A percentile compares a stretch with the other conserved stretches of the same genome.
These are phyloP conservation scores for Vannuccia rotundouncinata DNA, from an alignment of 2,888 invertebrate genomes.

Conservation along the genomic window DNA sequence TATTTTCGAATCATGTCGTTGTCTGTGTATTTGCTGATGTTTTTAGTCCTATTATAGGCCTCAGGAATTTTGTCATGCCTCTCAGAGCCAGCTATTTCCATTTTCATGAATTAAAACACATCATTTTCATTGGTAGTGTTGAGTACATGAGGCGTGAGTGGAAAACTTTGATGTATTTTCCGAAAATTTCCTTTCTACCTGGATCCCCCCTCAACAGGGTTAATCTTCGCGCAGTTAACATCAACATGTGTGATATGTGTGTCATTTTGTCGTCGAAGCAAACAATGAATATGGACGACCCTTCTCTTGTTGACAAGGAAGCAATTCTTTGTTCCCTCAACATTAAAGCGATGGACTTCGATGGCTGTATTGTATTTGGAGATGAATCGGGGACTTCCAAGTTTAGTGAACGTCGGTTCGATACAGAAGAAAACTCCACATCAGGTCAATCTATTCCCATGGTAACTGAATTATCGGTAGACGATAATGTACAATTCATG, in stretches of 20 bases:
- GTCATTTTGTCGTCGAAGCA: slow-evolving; percentile 98
- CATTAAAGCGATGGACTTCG: slow-evolving; percentile 72
- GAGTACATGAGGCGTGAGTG: slow-evolving; percentile 97
- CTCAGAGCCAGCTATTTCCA: slow-evolving; percentile 97
- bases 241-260: slow-evolving; percentile 99
- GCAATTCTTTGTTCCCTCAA: slow-evolving; percentile 98
- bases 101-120: slow-evolving; percentile 98
- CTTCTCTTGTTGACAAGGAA: slow-evolving; percentile 98
- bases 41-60: slow-evolving; percentile 92
- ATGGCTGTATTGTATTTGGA: not conserved
- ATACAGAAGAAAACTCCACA: not conserved
- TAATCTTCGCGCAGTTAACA: slow-evolving; percentile 96
- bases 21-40: slow-evolving; percentile 98
- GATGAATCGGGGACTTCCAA: not conserved
- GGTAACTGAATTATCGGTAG: slow-evolving; percentile 89
- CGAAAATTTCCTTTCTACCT: slow-evolving; percentile 96
- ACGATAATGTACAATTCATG: slow-evolving; percentile 81
- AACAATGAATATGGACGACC: slow-evolving; percentile 82
- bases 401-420: not conserved
- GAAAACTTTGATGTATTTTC: slow-evolving; percentile 99
- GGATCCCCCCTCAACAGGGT: slow-evolving; percentile 97
- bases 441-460: slow-evolving; percentile 70
- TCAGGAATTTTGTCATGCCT: slow-evolving; percentile 98
- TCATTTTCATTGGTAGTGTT: slow-evolving; percentile 96
- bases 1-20: slow-evolving; percentile 89